Evolutionary conservation across 1,140 invertebrate species (phyloP).

Genomic region (Bombus haemorrhoidalis): DNA sequence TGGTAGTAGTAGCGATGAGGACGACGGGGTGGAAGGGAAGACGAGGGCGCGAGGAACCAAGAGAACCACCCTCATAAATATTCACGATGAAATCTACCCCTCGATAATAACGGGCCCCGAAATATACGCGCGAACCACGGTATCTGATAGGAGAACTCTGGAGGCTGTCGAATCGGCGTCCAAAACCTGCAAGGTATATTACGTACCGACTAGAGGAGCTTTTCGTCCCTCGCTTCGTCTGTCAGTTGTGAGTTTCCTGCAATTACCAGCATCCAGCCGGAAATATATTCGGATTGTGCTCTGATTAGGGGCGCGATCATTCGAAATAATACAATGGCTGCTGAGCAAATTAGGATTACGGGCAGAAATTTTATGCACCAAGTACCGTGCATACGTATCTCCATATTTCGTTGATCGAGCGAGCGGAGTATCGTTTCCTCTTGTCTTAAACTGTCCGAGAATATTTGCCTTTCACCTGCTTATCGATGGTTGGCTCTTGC

Average conservation of each 20-base stretch:
- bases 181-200: constrained; percentile 54
- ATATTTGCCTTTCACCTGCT: constrained; percentile 55
- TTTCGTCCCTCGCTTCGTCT: constrained; percentile 39
- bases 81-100: constrained; percentile 82
- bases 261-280: too few relatives aligned
- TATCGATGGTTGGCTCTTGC: constrained; percentile 27
- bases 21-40: constrained; percentile 25
- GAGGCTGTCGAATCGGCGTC: constrained; percentile 46
- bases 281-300: not conserved
- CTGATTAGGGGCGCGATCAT: not conserved
- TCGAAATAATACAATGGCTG: not conserved
- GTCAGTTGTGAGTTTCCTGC: not conserved
- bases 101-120: constrained; percentile 80
- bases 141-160: constrained; percentile 66
- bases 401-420: not conserved
- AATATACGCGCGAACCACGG: constrained; percentile 72
- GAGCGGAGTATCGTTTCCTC: not conserved
- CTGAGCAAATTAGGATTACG: too few relatives aligned
- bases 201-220: constrained; percentile 32
- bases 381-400: too few relatives aligned
- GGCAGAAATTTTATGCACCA: too few relatives aligned
- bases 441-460: not conserved
- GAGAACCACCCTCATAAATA: constrained; percentile 78
- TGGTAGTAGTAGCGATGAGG: not conserved
- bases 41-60: constrained; percentile 54